Conservation (phyloP, 2,797 vertebrate species). For the Notolabrus celidotus region DNA sequence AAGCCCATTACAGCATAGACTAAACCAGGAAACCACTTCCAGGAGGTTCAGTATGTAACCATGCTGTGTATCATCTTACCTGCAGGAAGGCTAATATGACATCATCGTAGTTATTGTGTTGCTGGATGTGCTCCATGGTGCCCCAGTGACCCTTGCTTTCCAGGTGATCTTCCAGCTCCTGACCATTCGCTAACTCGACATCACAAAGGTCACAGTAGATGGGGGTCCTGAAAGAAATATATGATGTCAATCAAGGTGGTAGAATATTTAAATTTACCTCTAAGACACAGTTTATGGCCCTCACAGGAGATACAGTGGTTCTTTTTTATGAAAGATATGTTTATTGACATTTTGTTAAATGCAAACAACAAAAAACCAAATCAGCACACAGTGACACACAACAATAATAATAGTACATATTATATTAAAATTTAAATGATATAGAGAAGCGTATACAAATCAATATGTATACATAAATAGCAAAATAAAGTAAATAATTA, state of each 20-base stretch:
- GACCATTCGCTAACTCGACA: conserved; percentile 57
- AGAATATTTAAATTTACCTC: background rate
- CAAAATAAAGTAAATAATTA: too few species aligned
- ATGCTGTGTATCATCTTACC: conserved; percentile 41
- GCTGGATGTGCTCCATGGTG: conserved; percentile 78
- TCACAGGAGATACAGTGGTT: too few species aligned
- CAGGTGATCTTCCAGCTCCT: conserved; percentile 75
- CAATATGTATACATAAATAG: too few species aligned
- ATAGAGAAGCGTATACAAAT: too few species aligned
- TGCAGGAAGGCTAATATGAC: conserved; percentile 76
- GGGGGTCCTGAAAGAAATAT: conserved; percentile 48
- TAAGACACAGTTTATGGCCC: background rate
- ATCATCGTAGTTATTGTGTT: conserved; percentile 75
- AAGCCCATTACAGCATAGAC: background rate
- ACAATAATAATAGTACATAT: too few species aligned
- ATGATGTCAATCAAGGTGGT: background rate
- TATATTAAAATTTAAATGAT: too few species aligned
- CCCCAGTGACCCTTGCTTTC: conserved; percentile 77
- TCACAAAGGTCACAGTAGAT: conserved; percentile 78
- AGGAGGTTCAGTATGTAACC: background rate
- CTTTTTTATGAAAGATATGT: too few species aligned
- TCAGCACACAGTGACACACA: too few species aligned
- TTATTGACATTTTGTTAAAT: too few species aligned
- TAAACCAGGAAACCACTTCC: background rate
- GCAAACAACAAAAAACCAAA: too few species aligned